Conservation (phyloP, 64 coral and sea anemone species). For the Pocillopora damicornis region DNA sequence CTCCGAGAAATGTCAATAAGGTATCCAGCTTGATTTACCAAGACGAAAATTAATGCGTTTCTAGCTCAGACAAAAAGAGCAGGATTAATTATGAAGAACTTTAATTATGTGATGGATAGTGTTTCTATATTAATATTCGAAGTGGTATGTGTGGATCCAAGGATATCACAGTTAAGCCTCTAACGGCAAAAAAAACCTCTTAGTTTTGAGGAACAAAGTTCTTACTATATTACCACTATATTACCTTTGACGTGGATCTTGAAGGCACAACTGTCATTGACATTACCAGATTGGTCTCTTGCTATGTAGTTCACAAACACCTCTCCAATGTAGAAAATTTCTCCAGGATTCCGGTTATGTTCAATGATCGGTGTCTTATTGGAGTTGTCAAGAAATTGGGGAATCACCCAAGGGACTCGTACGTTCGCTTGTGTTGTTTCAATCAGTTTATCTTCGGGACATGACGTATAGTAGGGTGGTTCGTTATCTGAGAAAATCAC, state of each 20-base stretch:
- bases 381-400: conserved; percentile 73
- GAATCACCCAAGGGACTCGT: conserved; percentile 51
- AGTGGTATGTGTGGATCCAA: too few relatives aligned
- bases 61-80: too few relatives aligned
- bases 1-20: too few relatives aligned
- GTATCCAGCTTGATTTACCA: too few relatives aligned
- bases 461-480: conserved; percentile 60
- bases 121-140: too few relatives aligned
- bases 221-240: background rate
- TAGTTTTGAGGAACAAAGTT: background rate
- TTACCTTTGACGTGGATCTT: conserved; percentile 85
- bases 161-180: too few relatives aligned
- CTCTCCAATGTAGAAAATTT: conserved; percentile 50
- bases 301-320: conserved; percentile 59
- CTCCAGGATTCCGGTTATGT: conserved; percentile 15
- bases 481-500: conserved; percentile 52
- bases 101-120: too few relatives aligned
- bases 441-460: conserved; percentile 54
- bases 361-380: conserved; percentile 38
- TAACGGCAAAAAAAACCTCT: background rate
- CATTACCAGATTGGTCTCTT: conserved; percentile 61
- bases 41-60: too few relatives aligned
- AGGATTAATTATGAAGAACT: too few relatives aligned
- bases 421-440: conserved; percentile 5
- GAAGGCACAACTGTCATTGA: conserved; percentile 70